phyloP scores from a whole-genome alignment of 2,113 vertebrate genomes.

The Amia ocellicauda region DNA sequence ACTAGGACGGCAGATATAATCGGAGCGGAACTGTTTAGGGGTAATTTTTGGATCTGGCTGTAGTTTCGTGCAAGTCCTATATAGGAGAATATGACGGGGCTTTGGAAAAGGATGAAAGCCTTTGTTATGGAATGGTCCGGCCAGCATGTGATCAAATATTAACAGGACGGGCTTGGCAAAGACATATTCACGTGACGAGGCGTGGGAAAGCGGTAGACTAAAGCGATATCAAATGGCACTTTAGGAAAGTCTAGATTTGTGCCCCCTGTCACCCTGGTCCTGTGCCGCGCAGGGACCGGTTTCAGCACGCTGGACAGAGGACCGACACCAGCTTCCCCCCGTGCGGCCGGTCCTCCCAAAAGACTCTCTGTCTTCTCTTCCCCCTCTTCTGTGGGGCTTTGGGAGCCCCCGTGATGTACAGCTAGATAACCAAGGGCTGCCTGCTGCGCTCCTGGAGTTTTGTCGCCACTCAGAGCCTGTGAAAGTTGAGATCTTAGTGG shows the following conservation, averaged over 20 bases:
- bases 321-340: slow-evolving; percentile 57
- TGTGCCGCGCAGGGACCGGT: slow-evolving; percentile 56
- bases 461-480: slow-evolving; percentile 63
- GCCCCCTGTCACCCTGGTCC: slow-evolving; percentile 55
- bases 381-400: too few relatives aligned
- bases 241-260: slow-evolving; percentile 72
- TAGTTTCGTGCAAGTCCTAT: slow-evolving; percentile 40
- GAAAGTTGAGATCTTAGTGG: slow-evolving; percentile 82
- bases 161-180: slow-evolving; percentile 79
- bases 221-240: slow-evolving; percentile 76
- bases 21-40: slow-evolving; percentile 32
- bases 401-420: slow-evolving; percentile 47
- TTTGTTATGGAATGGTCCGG: slow-evolving; percentile 70
- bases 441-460: slow-evolving; percentile 51
- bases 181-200: slow-evolving; percentile 81
- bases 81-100: slow-evolving; percentile 47
- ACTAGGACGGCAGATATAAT: slow-evolving; percentile 41
- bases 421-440: slow-evolving; percentile 35
- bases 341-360: too few relatives aligned
- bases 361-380: too few relatives aligned
- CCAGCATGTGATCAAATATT: slow-evolving; percentile 85
- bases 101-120: slow-evolving; percentile 56
- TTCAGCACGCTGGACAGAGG: slow-evolving; percentile 95
- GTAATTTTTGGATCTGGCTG: slow-evolving; percentile 31
- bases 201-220: slow-evolving; percentile 72